These are phyloP conservation scores for Hyles euphorbiae DNA, from an alignment of 1,140 invertebrate species.

Conservation along the genomic window DNA sequence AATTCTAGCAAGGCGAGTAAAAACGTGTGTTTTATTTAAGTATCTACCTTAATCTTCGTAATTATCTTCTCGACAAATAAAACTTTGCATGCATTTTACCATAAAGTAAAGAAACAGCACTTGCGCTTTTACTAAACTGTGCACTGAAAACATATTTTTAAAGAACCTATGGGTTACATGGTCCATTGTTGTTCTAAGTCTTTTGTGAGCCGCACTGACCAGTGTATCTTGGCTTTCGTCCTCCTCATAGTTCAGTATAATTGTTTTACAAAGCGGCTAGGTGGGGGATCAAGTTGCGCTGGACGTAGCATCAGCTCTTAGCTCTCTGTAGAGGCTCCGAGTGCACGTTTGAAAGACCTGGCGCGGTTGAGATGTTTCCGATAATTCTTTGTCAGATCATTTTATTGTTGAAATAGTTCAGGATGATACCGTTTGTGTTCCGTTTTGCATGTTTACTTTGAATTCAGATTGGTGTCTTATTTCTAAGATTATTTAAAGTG, in stretches of 20 bases:
- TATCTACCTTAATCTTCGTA: too few relatives aligned
- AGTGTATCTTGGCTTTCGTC: slow-evolving; percentile 6
- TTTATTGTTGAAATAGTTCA: slow-evolving; percentile 1
- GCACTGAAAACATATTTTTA: neutral
- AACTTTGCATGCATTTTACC: too few relatives aligned
- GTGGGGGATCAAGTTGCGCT: slow-evolving; percentile 5
- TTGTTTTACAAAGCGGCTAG: slow-evolving; percentile 3
- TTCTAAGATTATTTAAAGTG: too few relatives aligned
- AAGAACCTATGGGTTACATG: neutral
- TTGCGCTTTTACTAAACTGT: neutral
- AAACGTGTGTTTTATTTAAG: too few relatives aligned
- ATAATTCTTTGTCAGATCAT: slow-evolving; percentile 21
- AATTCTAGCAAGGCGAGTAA: too few relatives aligned
- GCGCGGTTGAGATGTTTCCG: slow-evolving; percentile 29
- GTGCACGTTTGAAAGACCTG: slow-evolving; percentile 17
- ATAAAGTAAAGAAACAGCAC: too few relatives aligned
- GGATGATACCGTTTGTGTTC: neutral
- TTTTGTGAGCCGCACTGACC: slow-evolving; percentile 15
- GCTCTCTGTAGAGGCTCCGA: slow-evolving; percentile 5
- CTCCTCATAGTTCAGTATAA: slow-evolving; percentile 2
- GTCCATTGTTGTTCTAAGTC: slow-evolving; percentile 17
- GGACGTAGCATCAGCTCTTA: slow-evolving; percentile 8
- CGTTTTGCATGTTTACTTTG: too few relatives aligned
- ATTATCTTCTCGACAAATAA: too few relatives aligned
- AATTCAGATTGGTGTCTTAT: too few relatives aligned